phyloP scores from a whole-genome alignment of 2,113 vertebrate species.

The Beaufortia kweichowensis region DNA sequence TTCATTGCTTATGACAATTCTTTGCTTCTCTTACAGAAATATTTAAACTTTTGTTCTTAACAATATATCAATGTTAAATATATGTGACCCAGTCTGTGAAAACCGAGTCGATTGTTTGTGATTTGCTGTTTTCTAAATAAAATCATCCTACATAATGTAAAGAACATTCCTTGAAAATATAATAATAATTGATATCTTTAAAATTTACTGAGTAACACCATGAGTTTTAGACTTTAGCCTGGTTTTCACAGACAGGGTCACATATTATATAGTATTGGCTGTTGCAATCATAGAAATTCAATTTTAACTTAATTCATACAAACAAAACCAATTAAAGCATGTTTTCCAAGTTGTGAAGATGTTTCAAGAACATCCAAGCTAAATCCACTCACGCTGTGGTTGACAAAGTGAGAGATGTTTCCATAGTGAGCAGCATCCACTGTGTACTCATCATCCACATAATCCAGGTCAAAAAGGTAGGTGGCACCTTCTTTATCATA shows the following conservation, averaged over 20 bases:
- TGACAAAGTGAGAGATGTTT: constrained; percentile 84
- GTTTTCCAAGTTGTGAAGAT: neutral
- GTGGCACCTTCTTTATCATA: constrained; percentile 82
- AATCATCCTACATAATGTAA: too few relatives aligned
- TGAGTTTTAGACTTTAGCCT: too few relatives aligned
- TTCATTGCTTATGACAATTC: neutral
- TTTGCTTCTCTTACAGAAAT: neutral
- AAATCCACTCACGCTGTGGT: constrained; percentile 75
- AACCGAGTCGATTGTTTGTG: too few relatives aligned
- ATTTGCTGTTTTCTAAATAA: too few relatives aligned
- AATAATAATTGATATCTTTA: too few relatives aligned
- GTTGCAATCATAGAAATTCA: too few relatives aligned
- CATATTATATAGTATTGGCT: neutral
- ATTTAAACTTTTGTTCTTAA: neutral
- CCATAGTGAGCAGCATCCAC: constrained; percentile 79
- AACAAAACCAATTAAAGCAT: neutral
- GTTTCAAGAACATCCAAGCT: neutral
- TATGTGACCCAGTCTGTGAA: too few relatives aligned
- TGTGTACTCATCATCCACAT: constrained; percentile 81
- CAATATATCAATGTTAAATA: neutral
- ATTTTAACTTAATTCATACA: neutral
- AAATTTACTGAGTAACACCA: too few relatives aligned
- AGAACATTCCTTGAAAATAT: too few relatives aligned
- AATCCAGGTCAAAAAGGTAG: constrained; percentile 85
- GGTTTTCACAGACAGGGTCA: too few relatives aligned